phyloP scores from a whole-genome alignment of 2,113 vertebrate species.

The Podocnemis expansa region DNA sequence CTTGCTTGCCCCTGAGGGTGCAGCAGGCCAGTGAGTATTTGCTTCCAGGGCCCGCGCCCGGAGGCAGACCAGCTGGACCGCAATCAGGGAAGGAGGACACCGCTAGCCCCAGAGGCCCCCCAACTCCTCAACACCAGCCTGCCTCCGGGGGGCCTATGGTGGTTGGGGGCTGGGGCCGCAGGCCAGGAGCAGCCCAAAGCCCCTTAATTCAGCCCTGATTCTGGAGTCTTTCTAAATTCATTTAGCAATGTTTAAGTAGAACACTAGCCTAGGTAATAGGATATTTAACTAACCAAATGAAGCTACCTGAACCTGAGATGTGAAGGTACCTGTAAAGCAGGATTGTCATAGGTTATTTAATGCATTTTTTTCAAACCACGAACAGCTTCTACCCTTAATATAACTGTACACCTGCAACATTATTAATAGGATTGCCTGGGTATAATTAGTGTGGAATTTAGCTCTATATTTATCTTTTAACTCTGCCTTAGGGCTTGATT shows the following conservation, averaged over 20 bases:
- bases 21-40: no score
- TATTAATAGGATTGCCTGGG: not conserved
- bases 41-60: no score
- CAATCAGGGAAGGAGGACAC: no score
- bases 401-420: not conserved
- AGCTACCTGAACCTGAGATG: not conserved
- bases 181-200: no score
- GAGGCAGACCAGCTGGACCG: no score
- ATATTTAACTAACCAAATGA: not conserved
- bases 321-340: not conserved
- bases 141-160: no score
- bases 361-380: constrained; percentile 36
- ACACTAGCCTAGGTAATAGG: constrained; percentile 4
- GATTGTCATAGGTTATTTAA: not conserved
- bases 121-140: no score
- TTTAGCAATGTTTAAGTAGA: constrained; percentile 32
- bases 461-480: not conserved
- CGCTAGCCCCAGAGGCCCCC: no score
- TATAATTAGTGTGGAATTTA: not conserved
- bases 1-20: no score
- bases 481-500: not conserved
- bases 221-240: not conserved
- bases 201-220: not conserved
- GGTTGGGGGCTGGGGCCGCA: no score
- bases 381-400: not conserved